Base-by-base conservation (phyloP, 2,888 invertebrate genomes). In the Diploptera punctata region DNA sequence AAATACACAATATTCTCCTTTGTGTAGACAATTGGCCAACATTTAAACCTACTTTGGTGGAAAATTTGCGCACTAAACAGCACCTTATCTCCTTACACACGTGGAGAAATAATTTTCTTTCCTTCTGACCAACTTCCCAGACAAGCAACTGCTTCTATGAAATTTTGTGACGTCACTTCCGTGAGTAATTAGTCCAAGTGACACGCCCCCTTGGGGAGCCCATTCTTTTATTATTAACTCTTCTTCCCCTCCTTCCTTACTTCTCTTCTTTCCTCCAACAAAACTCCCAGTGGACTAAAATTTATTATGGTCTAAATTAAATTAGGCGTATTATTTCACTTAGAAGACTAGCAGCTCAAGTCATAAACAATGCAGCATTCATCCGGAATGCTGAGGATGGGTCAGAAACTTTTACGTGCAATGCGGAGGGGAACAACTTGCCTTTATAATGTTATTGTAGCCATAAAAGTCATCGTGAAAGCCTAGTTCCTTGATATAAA, bases 301-400 rank as follows among this genome's bases (percentile, higher is more conserved):
- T 74, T 74, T 74, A 74, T 72, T 71, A 74, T 69, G 68, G 67
- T 67, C 67, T 69, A 72, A 74, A 74, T 74, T 71, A 74, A 74
- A 74, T 74, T 74, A 74, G 74, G 74, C 74, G 74, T 74, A 74
- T 74, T 74, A 74, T 74, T 74, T 74, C 74, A 74, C 71, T 74
- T 74, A 49, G 69, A 71, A 71, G 38, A 43, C 62, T 60, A 67
- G 61, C 68, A 68, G 62, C 61, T 68, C 31, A 18, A 43, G 68
- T 72, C 68, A 72, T 72, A 72, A 72, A 72, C 60, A 62, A 72
- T 71, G 71, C 67, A 71, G 54, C 33, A 61, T 57, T 57, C 57
- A 24, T 57, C 57, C 29, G 57, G 26, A 29, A 29, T 57, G 31
- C 26, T 57, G 16, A 57, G 57, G 57, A 57, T 57, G 57, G 57